Evolutionary conservation across 1,140 invertebrate species (phyloP), one percentile per base, ranked within the genome.

Genomic region (Rhagoletis zephyria): DNA sequence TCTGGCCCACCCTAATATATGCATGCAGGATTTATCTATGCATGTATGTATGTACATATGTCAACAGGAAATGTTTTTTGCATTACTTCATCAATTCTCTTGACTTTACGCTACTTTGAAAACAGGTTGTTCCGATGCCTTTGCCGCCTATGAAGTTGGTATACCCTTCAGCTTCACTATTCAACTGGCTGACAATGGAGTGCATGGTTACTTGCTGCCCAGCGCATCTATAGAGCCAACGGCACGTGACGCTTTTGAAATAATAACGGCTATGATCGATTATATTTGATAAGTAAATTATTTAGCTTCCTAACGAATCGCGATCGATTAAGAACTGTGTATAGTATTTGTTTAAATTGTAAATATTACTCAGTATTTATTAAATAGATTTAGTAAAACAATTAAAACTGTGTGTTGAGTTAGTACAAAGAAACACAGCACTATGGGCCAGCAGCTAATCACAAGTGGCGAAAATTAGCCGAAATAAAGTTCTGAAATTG

Each of bases 211-310:
- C 90, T 91, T 97, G 85, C 93, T 97, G 61, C 97, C 97, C 7
- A 94, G 95, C 10, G 94, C 94, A 4, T 95, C 96, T 90, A 97
- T 98, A 87, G 94, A 95, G 64, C 94, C 96, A 7, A 96, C 96
- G 7, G 96, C 95, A 3, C 93, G 94, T 85, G 97, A 98, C 93
- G 97, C 97, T 2, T 97, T 96, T 93, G 95, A 96, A 91, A 96
- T 95, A n/a, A 94, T 97, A 30, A 96, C 95, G 94, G 95, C 95
- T 40, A 95, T 97, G 90, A 94, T 95, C 64, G 93, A 94, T 88
- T 94, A 94, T 87, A 93, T 94, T 77, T 89, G 61, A 85, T 40
- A 19, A 14, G 6, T 30, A 30, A 30, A 30, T 30, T 30, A 30
- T 30, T 30, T 30, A 30, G 30, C 30, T 30, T 30, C 30, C 30